Evolutionary conservation across 2,113 vertebrate genomes (phyloP).

Genomic region (Solea solea): DNA sequence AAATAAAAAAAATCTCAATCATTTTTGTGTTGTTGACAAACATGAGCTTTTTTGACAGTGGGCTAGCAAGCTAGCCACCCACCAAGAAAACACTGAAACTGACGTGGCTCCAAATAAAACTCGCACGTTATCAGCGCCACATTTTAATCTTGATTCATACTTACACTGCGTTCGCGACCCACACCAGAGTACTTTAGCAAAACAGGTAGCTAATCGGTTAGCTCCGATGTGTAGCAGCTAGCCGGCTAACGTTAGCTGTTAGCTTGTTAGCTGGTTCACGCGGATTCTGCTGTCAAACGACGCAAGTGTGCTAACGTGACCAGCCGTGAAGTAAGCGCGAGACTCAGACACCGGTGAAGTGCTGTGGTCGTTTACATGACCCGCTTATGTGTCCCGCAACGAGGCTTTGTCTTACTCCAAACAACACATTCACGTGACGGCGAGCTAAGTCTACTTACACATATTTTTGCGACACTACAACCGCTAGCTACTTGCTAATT

Average conservation of each 20-base stretch:
- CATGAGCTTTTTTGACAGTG: conserved; percentile 32
- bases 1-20: not conserved
- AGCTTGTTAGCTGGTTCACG: conserved; percentile 37
- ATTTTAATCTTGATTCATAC: not conserved
- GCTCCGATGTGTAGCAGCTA: conserved; percentile 36
- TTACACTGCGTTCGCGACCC: conserved; percentile 24
- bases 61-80: conserved; percentile 56
- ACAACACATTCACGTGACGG: not conserved
- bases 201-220: conserved; percentile 22
- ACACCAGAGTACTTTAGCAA: conserved; percentile 13
- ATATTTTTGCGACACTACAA: conserved; percentile 10
- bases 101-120: conserved; percentile 7
- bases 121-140: not conserved
- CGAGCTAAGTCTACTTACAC: conserved; percentile 7
- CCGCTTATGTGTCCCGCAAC: not conserved
- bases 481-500: conserved; percentile 61
- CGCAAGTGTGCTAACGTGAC: conserved; percentile 27
- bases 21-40: conserved; percentile 45
- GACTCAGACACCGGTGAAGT: not conserved
- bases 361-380: not conserved
- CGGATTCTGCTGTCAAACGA: conserved; percentile 41
- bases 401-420: not conserved
- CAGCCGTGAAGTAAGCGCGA: conserved; percentile 2
- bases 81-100: conserved; percentile 24
- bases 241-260: conserved; percentile 51